Conservation (phyloP, 2,113 vertebrate species). For the Spilogale gracilis region DNA sequence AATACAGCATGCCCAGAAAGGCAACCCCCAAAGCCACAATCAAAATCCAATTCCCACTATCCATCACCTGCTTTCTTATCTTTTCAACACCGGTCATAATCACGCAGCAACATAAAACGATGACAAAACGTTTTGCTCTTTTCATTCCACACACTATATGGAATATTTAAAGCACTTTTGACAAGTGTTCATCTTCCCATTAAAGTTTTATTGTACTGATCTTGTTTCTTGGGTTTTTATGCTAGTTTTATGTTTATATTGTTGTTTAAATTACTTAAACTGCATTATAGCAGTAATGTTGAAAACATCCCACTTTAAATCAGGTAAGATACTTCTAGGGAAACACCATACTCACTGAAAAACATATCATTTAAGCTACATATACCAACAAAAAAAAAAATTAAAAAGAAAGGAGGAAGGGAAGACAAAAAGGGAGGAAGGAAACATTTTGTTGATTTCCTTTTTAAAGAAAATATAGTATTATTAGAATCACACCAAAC, state of each 20-base stretch:
- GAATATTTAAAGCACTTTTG: not conserved
- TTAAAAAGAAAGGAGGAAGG: too few relatives aligned
- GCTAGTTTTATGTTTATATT: not conserved
- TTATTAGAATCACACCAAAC: not conserved
- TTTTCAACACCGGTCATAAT: not conserved
- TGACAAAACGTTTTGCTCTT: not conserved
- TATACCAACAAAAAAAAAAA: not conserved
- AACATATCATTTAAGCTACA: not conserved
- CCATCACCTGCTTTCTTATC: slow-evolving; percentile 27
- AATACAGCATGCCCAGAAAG: not conserved
- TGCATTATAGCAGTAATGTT: not conserved
- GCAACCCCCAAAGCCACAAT: not conserved
- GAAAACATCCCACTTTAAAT: not conserved
- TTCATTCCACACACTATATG: not conserved
- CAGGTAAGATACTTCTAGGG: not conserved
- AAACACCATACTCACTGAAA: not conserved
- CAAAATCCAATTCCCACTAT: not conserved
- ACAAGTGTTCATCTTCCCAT: not conserved
- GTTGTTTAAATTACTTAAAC: slow-evolving; percentile 47
- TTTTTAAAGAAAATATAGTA: not conserved
- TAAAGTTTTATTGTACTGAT: not conserved
- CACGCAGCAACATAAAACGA: not conserved
- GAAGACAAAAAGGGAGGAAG: not conserved
- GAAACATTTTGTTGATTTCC: not conserved
- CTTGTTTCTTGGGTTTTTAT: not conserved